Evolutionary conservation across 2,797 vertebrate genomes (phyloP).

Genomic region (Limosa lapponica): DNA sequence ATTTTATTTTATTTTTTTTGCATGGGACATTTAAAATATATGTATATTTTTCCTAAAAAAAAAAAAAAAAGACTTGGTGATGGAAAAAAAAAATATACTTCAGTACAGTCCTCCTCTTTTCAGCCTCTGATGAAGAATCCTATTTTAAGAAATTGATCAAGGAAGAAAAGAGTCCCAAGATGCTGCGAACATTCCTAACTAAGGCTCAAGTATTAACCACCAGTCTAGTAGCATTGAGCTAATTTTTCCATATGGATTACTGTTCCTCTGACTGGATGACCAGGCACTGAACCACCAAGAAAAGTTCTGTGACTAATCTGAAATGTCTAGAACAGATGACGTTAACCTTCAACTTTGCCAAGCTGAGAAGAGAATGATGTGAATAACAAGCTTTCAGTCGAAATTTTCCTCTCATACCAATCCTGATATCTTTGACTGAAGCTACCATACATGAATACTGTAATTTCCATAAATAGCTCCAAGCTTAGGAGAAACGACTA

Average conservation of each 20-base stretch:
- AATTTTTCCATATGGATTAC: conserved; percentile 80
- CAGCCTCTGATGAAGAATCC: conserved; percentile 98
- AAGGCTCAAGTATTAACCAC: conserved; percentile 81
- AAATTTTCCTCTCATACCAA: conserved; percentile 58
- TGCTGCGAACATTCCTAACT: conserved; percentile 82
- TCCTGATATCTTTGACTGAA: conserved; percentile 70
- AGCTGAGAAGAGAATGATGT: conserved; percentile 77
- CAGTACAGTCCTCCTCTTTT: conserved; percentile 98
- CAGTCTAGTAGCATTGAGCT: conserved; percentile 81
- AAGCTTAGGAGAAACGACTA: conserved; percentile 62
- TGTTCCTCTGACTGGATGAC: conserved; percentile 81
- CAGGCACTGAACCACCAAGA: conserved; percentile 78
- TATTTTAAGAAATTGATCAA: conserved; percentile 97
- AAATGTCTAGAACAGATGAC: conserved; percentile 75
- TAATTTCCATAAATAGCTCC: conserved; percentile 65
- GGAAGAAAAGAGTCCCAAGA: conserved; percentile 84
- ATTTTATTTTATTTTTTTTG: conserved; percentile 54
- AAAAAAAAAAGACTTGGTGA: conserved; percentile 71
- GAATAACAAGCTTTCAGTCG: conserved; percentile 72
- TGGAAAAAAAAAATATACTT: conserved; percentile 91
- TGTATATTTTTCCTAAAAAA: conserved; percentile 75
- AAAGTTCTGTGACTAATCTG: conserved; percentile 79
- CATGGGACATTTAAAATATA: conserved; percentile 79
- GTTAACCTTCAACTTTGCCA: conserved; percentile 74
- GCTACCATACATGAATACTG: conserved; percentile 63